Evolutionary conservation across 2,113 vertebrate species (phyloP), one percentile per base, ranked within the genome.

Genomic region (Sphyrna mokarran): DNA sequence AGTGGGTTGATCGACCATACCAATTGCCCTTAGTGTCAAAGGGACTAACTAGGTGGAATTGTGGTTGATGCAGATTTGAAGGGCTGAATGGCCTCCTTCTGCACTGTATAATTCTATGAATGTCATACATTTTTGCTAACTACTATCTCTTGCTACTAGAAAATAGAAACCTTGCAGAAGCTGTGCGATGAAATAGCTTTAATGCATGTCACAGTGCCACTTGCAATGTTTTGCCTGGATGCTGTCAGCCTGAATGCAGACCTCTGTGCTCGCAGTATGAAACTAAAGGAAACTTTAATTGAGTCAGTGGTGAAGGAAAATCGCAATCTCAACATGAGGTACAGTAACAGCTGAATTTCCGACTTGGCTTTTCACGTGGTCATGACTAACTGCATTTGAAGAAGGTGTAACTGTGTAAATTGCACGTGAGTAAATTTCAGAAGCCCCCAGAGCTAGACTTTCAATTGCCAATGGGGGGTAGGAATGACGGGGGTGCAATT

Each of bases 191-290:
- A 98, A 96, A 98, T 99, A 48, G 97, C 98, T 14, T 98, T 97
- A 3, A 97, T 99, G 97, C 98, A 96, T 54, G 70, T 98, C 37
- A 99, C 98, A 0, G 97, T 98, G 93, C 98, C 98, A 3, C 96
- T 99, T 96, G 98, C 98, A 72, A 97, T 99, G 97, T 98, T 99
- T 97, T 99, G 98, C 96, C 97, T 99, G 96, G 97, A 98, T 58
- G 96, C 98, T n/a, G 91, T 96, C 54, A 96, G 96, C 0, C 97
- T 99, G 96, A 98, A 99, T 87, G 97, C 98, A 37, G 97, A 98
- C 0, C 97, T 99, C 96, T 98, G 98, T 96, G 96, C 89, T 94
- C 96, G 97, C 58, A 97, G 97, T 0, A 96, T 98, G 87, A 97
- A 96, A 95, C 97, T 99, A 80, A 98, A 97, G 96, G 97, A 98